Percentiles rank a stretch among this genome's conserved stretches.
Conservation (phyloP, 1,140 invertebrate species). For the Daktulosphaira vitifoliae region DNA sequence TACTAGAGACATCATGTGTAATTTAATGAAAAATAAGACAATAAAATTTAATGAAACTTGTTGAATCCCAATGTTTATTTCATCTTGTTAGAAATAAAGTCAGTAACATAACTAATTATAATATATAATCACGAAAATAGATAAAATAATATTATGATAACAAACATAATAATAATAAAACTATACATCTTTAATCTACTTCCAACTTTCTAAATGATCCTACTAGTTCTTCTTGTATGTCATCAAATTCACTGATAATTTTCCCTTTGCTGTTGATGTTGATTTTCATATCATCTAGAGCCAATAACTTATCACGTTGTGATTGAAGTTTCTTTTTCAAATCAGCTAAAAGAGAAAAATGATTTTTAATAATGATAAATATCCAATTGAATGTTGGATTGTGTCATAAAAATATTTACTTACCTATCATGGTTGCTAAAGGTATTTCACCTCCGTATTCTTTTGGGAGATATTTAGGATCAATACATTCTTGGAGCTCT, state of each 20-base stretch:
- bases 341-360: constrained; percentile 40
- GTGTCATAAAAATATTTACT: not conserved
- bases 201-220: constrained; percentile 41
- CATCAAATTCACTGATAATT: constrained; percentile 39
- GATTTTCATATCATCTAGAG: constrained; percentile 44
- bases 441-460: constrained; percentile 76
- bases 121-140: constrained; percentile 7
- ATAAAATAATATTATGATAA: not conserved
- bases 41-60: constrained; percentile 32
- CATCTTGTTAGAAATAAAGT: constrained; percentile 2
- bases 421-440: constrained; percentile 62
- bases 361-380: not conserved
- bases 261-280: constrained; percentile 40
- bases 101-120: not conserved
- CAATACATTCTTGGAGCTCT: constrained; percentile 58
- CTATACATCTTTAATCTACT: constrained; percentile 39
- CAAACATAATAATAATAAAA: not conserved
- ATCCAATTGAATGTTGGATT: not conserved
- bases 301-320: constrained; percentile 40
- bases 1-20: constrained; percentile 23
- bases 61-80: constrained; percentile 7
- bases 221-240: constrained; percentile 39
- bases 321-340: constrained; percentile 43
- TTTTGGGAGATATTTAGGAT: constrained; percentile 66
- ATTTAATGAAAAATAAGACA: constrained; percentile 21